A percentile compares a stretch with the other conserved stretches of the same genome.
Evolutionary conservation across 2,113 vertebrate genomes (phyloP).

Genomic region (Sakesphorus luctuosus): DNA sequence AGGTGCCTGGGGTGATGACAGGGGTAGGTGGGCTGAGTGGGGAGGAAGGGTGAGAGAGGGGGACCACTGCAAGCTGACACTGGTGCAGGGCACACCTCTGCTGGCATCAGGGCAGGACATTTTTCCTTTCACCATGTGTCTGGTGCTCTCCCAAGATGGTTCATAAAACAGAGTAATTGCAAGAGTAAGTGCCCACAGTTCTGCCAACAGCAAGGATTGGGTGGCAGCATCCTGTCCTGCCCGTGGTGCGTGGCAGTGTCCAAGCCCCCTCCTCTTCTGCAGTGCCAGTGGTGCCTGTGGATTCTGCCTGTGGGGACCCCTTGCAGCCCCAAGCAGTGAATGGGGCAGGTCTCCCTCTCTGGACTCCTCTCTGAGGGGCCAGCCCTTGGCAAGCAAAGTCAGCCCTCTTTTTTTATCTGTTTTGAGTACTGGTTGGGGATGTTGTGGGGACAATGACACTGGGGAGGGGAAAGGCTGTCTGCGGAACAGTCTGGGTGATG

Average conservation of each 20-base stretch:
- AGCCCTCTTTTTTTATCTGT: background rate
- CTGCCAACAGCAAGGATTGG: background rate
- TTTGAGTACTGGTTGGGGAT: background rate
- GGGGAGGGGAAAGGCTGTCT: background rate
- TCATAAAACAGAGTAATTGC: background rate
- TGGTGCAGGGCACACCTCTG: background rate
- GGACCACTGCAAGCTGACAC: background rate
- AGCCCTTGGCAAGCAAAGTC: background rate
- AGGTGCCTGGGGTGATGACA: background rate
- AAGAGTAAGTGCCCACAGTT: background rate
- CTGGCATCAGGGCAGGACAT: background rate
- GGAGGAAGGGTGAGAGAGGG: background rate
- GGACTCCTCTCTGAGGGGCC: background rate
- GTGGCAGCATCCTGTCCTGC: background rate
- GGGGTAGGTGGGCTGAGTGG: background rate
- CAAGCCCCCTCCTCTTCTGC: background rate
- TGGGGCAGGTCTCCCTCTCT: background rate
- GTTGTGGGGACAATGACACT: background rate
- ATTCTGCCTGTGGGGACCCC: background rate
- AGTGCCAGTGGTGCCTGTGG: background rate
- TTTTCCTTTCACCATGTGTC: background rate
- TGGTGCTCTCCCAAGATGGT: background rate
- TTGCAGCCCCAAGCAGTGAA: background rate
- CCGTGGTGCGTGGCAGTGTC: background rate
- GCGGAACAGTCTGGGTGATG: background rate